These are phyloP conservation scores for Opisthocomus hoazin DNA, from an alignment of 2,113 vertebrate species.

Conservation along the genomic window DNA sequence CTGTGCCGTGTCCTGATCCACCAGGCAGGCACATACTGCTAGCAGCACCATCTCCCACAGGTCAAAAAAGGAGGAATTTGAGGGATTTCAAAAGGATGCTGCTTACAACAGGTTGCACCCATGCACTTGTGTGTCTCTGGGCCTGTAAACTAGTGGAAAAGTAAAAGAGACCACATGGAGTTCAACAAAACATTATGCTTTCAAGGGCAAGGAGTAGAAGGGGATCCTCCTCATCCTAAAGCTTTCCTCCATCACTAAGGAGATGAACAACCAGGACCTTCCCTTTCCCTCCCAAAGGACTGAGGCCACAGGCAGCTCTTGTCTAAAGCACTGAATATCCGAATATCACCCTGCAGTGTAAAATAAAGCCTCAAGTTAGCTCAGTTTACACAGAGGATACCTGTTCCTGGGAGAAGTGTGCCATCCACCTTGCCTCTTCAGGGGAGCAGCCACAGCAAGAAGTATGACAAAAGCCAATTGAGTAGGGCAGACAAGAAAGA, in stretches of 20 bases:
- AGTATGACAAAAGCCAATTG: not conserved
- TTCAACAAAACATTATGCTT: not conserved
- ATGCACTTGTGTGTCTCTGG: not conserved
- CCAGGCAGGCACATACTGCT: fast-evolving
- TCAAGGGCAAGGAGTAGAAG: not conserved
- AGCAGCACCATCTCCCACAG: not conserved
- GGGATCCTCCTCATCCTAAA: not conserved
- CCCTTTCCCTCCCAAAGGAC: not conserved
- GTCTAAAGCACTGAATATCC: not conserved
- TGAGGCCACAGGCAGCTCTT: not conserved
- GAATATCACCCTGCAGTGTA: not conserved
- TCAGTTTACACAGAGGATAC: not conserved
- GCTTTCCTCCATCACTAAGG: not conserved
- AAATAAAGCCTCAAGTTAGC: not conserved
- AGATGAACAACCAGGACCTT: not conserved
- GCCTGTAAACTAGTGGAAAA: not conserved
- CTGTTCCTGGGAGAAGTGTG: not conserved
- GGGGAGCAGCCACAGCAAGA: not conserved
- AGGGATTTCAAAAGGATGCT: not conserved
- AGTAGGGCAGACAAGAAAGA: not conserved
- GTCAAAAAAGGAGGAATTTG: not conserved
- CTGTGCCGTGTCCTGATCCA: not conserved
- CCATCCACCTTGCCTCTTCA: not conserved
- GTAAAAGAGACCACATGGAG: not conserved
- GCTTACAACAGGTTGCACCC: not conserved